Conservation (phyloP, 1,140 invertebrate species). For the Pachyrhynchus sulphureomaculatus region DNA sequence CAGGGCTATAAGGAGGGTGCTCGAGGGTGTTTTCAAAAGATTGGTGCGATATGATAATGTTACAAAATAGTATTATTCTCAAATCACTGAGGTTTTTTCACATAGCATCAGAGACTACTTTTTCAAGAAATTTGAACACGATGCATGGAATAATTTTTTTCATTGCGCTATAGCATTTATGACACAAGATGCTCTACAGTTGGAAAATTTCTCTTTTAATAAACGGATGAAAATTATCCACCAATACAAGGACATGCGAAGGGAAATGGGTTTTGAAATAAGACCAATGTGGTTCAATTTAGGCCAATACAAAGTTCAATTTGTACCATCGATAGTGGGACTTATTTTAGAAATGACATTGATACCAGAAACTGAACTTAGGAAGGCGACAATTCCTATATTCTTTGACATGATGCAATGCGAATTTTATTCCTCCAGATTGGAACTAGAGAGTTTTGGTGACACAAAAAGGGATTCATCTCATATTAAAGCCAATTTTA, state of each 20-base stretch:
- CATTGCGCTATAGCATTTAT: constrained; percentile 86
- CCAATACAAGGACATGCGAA: constrained; percentile 82
- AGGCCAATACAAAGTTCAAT: constrained; percentile 80
- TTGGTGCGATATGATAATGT: constrained; percentile 95
- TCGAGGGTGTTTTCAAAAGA: constrained; percentile 85
- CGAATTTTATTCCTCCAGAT: constrained; percentile 74
- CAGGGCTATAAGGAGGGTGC: too few relatives aligned
- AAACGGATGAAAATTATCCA: constrained; percentile 67
- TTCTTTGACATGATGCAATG: constrained; percentile 99
- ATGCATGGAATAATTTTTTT: constrained; percentile 93
- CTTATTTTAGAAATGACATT: constrained; percentile 93
- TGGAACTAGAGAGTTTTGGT: constrained; percentile 59
- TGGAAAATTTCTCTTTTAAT: constrained; percentile 76
- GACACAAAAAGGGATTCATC: constrained; percentile 64
- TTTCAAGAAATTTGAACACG: constrained; percentile 75
- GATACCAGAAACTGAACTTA: constrained; percentile 81
- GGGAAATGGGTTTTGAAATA: constrained; percentile 80
- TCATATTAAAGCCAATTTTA: constrained; percentile 75
- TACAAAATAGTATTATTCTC: constrained; percentile 89
- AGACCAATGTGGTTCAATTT: constrained; percentile 89
- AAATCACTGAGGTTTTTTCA: constrained; percentile 80
- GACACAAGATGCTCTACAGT: constrained; percentile 80
- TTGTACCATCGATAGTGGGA: constrained; percentile 86
- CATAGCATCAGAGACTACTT: constrained; percentile 80
- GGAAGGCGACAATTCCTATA: constrained; percentile 89